Conservation (phyloP, 2,113 vertebrate species). For the Sakesphorus luctuosus region DNA sequence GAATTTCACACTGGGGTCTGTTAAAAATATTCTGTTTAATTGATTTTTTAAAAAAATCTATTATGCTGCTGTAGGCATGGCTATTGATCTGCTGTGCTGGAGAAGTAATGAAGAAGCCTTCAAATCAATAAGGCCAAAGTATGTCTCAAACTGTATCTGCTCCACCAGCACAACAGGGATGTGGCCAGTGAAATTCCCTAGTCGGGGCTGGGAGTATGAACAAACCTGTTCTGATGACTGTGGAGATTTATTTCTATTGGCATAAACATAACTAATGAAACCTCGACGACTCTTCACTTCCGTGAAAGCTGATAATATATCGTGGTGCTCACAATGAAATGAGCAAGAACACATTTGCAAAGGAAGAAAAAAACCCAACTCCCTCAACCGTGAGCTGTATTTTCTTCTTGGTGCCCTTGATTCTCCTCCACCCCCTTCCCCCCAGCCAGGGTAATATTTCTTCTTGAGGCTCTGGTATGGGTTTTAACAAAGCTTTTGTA, state of each 20-base stretch:
- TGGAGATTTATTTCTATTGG: constrained; percentile 73
- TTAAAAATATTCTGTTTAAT: constrained; percentile 73
- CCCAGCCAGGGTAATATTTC: constrained; percentile 55
- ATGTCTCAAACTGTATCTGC: constrained; percentile 63
- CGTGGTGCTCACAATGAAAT: constrained; percentile 51
- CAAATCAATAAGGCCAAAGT: constrained; percentile 77
- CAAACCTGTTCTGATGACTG: constrained; percentile 26
- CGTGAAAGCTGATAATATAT: constrained; percentile 67
- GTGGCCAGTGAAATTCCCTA: constrained; percentile 48
- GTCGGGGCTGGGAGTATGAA: neutral
- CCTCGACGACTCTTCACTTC: constrained; percentile 61
- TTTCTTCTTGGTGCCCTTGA: constrained; percentile 26
- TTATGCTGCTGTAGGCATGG: constrained; percentile 70
- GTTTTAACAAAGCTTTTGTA: constrained; percentile 33
- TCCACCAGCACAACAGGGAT: constrained; percentile 41
- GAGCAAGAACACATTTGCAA: constrained; percentile 62
- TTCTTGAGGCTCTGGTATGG: neutral
- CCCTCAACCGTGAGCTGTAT: constrained; percentile 52
- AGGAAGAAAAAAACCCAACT: constrained; percentile 23
- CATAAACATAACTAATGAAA: constrained; percentile 77
- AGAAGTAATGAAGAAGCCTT: constrained; percentile 77
- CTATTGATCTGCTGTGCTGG: constrained; percentile 71
- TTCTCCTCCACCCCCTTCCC: constrained; percentile 53
- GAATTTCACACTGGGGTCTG: constrained; percentile 27
- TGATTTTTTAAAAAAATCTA: constrained; percentile 76